These are phyloP conservation scores for Argynnis bischoffii DNA, from an alignment of 2,888 invertebrate species.

Conservation along the genomic window DNA sequence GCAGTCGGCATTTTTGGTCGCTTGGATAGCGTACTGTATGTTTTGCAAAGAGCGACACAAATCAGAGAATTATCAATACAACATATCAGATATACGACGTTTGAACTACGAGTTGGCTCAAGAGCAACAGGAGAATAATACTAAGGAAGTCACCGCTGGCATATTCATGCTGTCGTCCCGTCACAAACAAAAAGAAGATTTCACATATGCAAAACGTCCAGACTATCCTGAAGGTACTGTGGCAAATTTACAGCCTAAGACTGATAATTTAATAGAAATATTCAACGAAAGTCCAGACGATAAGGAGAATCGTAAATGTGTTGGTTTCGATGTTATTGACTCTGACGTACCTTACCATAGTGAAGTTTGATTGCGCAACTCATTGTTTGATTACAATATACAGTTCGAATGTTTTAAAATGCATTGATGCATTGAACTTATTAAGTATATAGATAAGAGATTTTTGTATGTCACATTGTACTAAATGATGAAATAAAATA, in stretches of 20 bases:
- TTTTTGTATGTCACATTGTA: neutral
- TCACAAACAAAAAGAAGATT: constrained; percentile 58
- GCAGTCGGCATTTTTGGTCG: constrained; percentile 65
- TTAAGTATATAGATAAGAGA: constrained; percentile 5
- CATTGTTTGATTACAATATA: constrained; percentile 32
- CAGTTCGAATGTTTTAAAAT: constrained; percentile 21
- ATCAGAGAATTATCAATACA: constrained; percentile 61
- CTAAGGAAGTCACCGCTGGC: constrained; percentile 57
- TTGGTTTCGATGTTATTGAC: constrained; percentile 60
- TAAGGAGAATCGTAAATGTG: constrained; percentile 55
- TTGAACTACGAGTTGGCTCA: constrained; percentile 55
- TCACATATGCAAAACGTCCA: constrained; percentile 60
- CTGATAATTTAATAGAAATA: constrained; percentile 63
- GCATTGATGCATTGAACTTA: constrained; percentile 20
- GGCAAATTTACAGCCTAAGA: constrained; percentile 53
- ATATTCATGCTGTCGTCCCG: constrained; percentile 67
- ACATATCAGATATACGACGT: constrained; percentile 61
- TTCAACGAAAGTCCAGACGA: constrained; percentile 51
- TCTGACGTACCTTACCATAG: constrained; percentile 54
- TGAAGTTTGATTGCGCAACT: constrained; percentile 49
- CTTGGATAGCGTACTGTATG: constrained; percentile 74
- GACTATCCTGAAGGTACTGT: constrained; percentile 71
- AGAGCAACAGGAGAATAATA: constrained; percentile 50
- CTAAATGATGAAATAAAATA: constrained; percentile 11
- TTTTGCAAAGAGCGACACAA: constrained; percentile 70